Conservation (phyloP, 2,888 invertebrate species). For the Lamellibrachia satsuma region DNA sequence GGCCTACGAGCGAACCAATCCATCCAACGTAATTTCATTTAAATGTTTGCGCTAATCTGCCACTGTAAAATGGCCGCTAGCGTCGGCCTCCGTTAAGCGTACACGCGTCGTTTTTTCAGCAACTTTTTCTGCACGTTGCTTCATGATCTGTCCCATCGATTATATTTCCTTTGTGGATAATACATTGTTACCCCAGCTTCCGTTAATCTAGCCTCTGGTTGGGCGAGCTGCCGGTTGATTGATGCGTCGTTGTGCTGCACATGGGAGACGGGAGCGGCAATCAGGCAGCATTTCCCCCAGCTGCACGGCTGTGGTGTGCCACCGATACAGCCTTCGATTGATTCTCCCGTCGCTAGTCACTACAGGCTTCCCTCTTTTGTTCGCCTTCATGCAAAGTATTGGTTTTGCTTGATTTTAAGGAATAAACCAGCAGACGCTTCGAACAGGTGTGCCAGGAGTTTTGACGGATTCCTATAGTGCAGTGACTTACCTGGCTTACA, state of each 20-base stretch:
- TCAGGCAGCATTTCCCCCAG: neutral
- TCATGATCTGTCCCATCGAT: conserved; percentile 12
- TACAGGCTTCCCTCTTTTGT: neutral
- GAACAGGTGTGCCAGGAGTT: neutral
- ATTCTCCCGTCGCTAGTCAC: neutral
- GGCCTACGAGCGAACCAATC: neutral
- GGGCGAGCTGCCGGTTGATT: conserved; percentile 6
- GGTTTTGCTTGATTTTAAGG: neutral
- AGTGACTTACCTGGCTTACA: neutral
- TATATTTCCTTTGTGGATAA: conserved; percentile 9
- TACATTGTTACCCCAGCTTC: conserved; percentile 17
- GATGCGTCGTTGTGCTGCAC: neutral
- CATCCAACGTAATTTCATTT: neutral
- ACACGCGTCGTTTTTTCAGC: neutral
- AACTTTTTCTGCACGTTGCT: conserved; percentile 5
- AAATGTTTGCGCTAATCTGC: conserved; percentile 2
- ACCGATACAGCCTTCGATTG: neutral
- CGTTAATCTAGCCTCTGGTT: conserved; percentile 17
- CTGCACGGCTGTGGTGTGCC: neutral
- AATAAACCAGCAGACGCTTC: neutral
- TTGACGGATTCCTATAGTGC: neutral
- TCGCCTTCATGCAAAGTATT: neutral
- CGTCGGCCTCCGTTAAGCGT: neutral
- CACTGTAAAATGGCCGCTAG: neutral
- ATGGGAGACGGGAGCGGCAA: neutral